Evolutionary conservation across 2,888 invertebrate genomes (phyloP).

Genomic region (Epirrhoe alternata): DNA sequence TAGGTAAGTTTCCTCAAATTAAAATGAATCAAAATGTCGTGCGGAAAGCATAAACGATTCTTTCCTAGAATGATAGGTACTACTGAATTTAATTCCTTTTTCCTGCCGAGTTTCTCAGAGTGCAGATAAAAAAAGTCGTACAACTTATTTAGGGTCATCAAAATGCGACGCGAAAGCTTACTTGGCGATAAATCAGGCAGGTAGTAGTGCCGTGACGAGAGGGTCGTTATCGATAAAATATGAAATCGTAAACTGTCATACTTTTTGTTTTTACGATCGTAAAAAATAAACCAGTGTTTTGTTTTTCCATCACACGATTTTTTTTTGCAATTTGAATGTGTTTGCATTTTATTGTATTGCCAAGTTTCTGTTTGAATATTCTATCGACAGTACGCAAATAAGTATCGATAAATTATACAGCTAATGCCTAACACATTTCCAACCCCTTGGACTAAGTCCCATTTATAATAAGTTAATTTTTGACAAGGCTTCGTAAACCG

Average conservation of each 20-base stretch:
- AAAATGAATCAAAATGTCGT: constrained; percentile 65
- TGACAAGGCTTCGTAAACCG: constrained; percentile 74
- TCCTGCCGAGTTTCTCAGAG: neutral
- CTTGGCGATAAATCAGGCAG: constrained; percentile 56
- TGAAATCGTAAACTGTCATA: constrained; percentile 17
- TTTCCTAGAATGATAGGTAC: constrained; percentile 18
- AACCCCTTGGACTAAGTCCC: constrained; percentile 51
- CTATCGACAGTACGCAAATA: constrained; percentile 3
- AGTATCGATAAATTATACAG: constrained; percentile 46
- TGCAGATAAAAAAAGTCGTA: constrained; percentile 47
- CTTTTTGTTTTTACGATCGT: constrained; percentile 18
- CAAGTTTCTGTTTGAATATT: neutral
- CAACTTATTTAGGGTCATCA: constrained; percentile 60
- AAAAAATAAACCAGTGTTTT: neutral
- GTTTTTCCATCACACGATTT: constrained; percentile 1
- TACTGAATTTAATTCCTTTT: constrained; percentile 14
- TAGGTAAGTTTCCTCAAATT: constrained; percentile 2
- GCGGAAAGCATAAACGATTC: constrained; percentile 60
- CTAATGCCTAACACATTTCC: constrained; percentile 27
- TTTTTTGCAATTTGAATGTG: neutral
- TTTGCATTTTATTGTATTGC: neutral
- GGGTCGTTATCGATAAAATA: constrained; percentile 41
- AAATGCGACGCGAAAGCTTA: constrained; percentile 61
- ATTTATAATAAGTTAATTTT: constrained; percentile 76
- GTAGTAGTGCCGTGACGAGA: constrained; percentile 47